Percentiles rank a stretch among this genome's conserved stretches.
These are phyloP conservation scores for Drosophila villosipedis DNA, from an alignment of 2,888 invertebrate species.

Conservation along the genomic window DNA sequence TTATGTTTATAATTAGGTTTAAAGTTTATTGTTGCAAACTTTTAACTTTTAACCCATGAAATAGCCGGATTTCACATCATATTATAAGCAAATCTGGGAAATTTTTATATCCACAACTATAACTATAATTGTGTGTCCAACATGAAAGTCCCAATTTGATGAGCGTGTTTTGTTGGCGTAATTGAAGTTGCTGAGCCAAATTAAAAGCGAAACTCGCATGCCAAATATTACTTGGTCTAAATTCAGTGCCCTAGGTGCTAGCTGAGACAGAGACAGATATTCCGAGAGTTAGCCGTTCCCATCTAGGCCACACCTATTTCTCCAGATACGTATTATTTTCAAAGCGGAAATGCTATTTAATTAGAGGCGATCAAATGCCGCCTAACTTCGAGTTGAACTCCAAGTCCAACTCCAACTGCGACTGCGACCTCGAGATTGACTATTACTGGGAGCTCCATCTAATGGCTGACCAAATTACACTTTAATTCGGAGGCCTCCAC, in stretches of 20 bases:
- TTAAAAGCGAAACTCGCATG: conserved; percentile 37
- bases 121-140: not conserved
- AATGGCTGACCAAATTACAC: conserved; percentile 80
- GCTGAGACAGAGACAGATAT: conserved; percentile 3
- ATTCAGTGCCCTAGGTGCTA: conserved; percentile 23
- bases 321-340: conserved; percentile 67
- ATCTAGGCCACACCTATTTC: conserved; percentile 67
- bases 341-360: conserved; percentile 80
- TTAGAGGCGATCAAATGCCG: conserved; percentile 79
- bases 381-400: conserved; percentile 22
- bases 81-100: not conserved
- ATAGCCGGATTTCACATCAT: not conserved
- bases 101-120: not conserved
- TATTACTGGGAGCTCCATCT: conserved; percentile 46
- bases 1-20: conserved; percentile 3
- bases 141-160: not conserved
- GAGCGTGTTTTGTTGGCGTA: not conserved
- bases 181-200: conserved; percentile 19
- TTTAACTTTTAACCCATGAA: not conserved
- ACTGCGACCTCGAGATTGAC: conserved; percentile 43
- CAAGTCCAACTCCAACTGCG: conserved; percentile 2
- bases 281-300: conserved; percentile 44
- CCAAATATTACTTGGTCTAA: conserved; percentile 22
- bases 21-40: not conserved
- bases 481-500: conserved; percentile 68